Percentiles rank a stretch among this genome's conserved stretches.
Conservation (phyloP, 2,113 vertebrate genomes). For the Zingel zingel region DNA sequence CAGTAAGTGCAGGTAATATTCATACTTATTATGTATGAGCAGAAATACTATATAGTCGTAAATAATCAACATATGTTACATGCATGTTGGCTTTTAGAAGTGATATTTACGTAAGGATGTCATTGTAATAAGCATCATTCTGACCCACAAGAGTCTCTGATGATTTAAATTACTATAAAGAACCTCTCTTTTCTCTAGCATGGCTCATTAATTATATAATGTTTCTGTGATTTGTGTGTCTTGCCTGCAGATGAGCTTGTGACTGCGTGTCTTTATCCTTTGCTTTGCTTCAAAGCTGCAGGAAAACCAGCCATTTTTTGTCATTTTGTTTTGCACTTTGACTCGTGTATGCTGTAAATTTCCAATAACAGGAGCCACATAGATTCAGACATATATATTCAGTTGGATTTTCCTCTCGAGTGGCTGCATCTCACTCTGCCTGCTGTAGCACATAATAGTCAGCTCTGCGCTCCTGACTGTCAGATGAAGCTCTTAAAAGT, state of each 20-base stretch:
- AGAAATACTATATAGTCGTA: neutral
- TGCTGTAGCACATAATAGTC: constrained; percentile 48
- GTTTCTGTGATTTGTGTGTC: constrained; percentile 8
- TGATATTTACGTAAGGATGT: neutral
- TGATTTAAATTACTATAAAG: neutral
- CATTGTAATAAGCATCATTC: constrained; percentile 10
- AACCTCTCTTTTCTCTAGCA: constrained; percentile 1
- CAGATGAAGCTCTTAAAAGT: constrained; percentile 43
- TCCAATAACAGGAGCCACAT: constrained; percentile 25
- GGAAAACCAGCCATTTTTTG: constrained; percentile 50
- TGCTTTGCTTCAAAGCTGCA: constrained; percentile 50
- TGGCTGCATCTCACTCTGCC: constrained; percentile 31
- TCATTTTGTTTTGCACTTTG: constrained; percentile 38
- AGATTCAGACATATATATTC: constrained; percentile 19
- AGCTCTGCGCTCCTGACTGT: constrained; percentile 27
- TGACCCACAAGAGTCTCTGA: neutral
- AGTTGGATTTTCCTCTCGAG: constrained; percentile 16
- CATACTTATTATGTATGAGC: neutral
- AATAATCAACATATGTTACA: neutral
- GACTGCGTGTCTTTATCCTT: constrained; percentile 11
- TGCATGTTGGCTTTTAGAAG: neutral
- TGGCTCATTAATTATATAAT: constrained; percentile 5
- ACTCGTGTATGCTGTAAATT: constrained; percentile 23
- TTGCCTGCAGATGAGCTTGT: constrained; percentile 23
- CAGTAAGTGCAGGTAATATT: constrained; percentile 7